Conservation (phyloP, 2,797 vertebrate genomes). For the Neosalanx taihuensis region DNA sequence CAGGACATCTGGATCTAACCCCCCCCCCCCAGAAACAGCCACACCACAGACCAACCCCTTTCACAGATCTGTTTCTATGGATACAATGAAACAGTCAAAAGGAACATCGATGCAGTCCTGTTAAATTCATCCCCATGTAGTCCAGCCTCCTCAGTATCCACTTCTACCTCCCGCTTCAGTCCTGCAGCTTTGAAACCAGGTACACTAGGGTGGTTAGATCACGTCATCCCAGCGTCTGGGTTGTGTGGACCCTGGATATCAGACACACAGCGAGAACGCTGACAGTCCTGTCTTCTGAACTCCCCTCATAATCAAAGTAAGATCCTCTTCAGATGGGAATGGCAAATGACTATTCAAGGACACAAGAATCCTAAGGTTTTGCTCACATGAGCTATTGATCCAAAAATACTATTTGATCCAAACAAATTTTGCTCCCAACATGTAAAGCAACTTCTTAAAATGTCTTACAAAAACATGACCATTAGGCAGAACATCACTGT, state of each 20-base stretch:
- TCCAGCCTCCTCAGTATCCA: conserved; percentile 25
- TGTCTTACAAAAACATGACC: conserved; percentile 59
- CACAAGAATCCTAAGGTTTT: conserved; percentile 50
- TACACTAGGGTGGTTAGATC: conserved; percentile 21
- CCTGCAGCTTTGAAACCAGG: conserved; percentile 28
- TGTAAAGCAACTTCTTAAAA: conserved; percentile 59
- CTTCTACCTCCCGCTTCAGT: conserved; percentile 35
- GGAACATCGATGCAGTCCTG: not conserved
- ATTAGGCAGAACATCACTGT: conserved; percentile 50
- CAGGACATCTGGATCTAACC: conserved; percentile 43
- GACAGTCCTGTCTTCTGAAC: conserved; percentile 35
- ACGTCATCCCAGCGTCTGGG: conserved; percentile 39
- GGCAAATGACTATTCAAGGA: conserved; percentile 61
- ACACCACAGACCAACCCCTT: conserved; percentile 4
- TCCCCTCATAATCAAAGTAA: conserved; percentile 58
- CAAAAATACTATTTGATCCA: conserved; percentile 70
- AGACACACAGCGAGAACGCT: conserved; percentile 29
- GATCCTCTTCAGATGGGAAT: conserved; percentile 68
- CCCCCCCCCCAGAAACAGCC: conserved; percentile 9
- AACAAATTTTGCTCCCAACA: conserved; percentile 67
- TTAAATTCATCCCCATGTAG: not conserved
- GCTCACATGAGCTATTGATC: conserved; percentile 63
- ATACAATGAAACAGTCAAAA: not conserved
- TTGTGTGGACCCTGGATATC: conserved; percentile 24
- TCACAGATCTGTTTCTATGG: not conserved